phyloP scores from a whole-genome alignment of 2,888 invertebrate genomes.

The Cotesia congregata region DNA sequence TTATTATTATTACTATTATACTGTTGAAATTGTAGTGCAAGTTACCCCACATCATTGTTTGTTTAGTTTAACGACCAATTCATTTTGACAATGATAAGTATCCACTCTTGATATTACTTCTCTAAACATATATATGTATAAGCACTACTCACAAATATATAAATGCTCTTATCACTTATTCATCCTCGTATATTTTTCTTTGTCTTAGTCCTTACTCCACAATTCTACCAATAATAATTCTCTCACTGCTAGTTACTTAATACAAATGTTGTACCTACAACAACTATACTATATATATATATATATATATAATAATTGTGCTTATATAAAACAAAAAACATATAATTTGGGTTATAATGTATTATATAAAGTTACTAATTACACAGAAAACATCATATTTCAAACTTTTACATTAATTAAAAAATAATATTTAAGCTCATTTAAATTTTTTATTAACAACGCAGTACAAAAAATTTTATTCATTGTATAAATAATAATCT shows the following conservation, averaged over 20 bases:
- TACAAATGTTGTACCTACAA: background rate
- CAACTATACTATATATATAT: too few relatives aligned
- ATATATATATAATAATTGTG: background rate
- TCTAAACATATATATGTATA: background rate
- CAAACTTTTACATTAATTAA: background rate
- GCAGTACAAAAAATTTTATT: background rate
- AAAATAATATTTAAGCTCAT: background rate
- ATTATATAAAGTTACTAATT: too few relatives aligned
- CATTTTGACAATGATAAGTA: background rate
- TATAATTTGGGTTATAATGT: too few relatives aligned
- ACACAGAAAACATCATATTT: too few relatives aligned
- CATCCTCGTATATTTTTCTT: background rate
- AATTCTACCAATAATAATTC: too few relatives aligned
- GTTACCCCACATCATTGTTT: background rate
- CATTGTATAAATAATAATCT: background rate
- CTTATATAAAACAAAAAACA: too few relatives aligned
- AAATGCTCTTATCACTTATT: background rate
- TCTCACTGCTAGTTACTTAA: too few relatives aligned
- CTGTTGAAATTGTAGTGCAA: background rate
- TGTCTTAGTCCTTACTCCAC: background rate
- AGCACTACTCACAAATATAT: background rate
- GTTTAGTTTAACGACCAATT: constrained; percentile 3
- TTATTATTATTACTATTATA: background rate
- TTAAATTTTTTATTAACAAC: background rate
- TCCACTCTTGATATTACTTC: constrained; percentile 1